Evolutionary conservation across 2,888 invertebrate species (phyloP).

Genomic region (Emmelina monodactyla): DNA sequence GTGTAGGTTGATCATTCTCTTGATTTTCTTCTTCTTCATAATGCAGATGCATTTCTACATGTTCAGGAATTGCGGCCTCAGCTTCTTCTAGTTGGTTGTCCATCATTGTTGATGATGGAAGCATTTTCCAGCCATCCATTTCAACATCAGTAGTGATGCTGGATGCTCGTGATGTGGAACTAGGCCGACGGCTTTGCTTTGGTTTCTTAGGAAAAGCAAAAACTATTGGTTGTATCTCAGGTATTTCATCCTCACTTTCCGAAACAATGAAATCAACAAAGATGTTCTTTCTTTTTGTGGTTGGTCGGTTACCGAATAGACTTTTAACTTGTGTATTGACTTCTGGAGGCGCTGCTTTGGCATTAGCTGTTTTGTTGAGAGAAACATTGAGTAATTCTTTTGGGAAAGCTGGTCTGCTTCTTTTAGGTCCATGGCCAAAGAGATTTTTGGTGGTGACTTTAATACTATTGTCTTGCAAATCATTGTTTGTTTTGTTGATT

Average conservation of each 20-base stretch:
- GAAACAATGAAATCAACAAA: too few relatives aligned
- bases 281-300: too few relatives aligned
- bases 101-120: too few relatives aligned
- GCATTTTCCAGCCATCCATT: too few relatives aligned
- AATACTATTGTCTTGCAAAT: not conserved
- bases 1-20: slow-evolving; percentile 4
- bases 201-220: too few relatives aligned
- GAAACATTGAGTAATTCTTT: not conserved
- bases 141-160: too few relatives aligned
- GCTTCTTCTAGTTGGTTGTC: slow-evolving; percentile 32
- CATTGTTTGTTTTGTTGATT: not conserved
- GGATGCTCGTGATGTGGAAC: slow-evolving; percentile 20
- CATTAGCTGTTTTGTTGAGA: slow-evolving; percentile 9
- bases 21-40: slow-evolving; percentile 8
- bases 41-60: slow-evolving; percentile 2
- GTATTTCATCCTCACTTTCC: too few relatives aligned
- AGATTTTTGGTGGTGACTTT: not conserved
- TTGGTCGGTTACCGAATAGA: too few relatives aligned
- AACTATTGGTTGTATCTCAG: too few relatives aligned
- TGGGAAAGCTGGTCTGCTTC: not conserved
- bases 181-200: slow-evolving; percentile 17
- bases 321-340: slow-evolving; percentile 24
- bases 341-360: slow-evolving; percentile 27
- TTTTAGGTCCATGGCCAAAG: not conserved
- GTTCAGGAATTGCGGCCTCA: slow-evolving; percentile 24